Evolutionary conservation across 2,888 invertebrate species (phyloP).

Genomic region (Incurvaria masculella): DNA sequence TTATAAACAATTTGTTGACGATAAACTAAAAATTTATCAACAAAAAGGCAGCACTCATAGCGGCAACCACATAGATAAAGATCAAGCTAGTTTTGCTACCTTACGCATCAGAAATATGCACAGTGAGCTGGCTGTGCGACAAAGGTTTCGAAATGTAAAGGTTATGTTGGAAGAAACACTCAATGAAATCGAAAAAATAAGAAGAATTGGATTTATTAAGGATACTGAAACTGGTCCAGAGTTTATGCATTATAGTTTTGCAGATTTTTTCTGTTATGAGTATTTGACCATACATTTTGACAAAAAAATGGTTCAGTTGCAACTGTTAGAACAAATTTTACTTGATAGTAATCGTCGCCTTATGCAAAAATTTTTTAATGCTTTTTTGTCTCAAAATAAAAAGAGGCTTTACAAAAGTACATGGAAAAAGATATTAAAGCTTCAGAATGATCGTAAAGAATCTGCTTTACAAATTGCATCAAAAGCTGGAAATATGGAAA

Average conservation of each 20-base stretch:
- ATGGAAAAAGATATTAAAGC: neutral
- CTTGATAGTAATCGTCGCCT: neutral
- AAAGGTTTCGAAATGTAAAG: neutral
- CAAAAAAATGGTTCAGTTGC: neutral
- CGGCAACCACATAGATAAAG: neutral
- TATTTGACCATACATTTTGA: neutral
- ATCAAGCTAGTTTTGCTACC: neutral
- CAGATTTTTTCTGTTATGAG: neutral
- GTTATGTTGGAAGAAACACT: neutral
- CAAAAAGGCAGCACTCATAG: neutral
- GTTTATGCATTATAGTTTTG: neutral
- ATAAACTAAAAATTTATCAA: neutral
- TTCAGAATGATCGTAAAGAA: neutral
- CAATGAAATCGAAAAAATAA: neutral
- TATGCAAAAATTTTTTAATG: neutral
- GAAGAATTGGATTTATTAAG: neutral
- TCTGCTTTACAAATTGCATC: neutral
- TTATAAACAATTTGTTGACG: neutral
- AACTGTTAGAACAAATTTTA: neutral
- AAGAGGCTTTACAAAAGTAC: neutral
- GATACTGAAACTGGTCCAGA: neutral
- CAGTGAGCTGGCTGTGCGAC: neutral
- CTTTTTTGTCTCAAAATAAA: neutral
- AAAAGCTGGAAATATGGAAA: neutral
- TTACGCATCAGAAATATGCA: neutral